Percentiles rank a stretch among this genome's conserved stretches.
phyloP scores from a whole-genome alignment of 1,140 invertebrate genomes.

The Aphelinus certus region DNA sequence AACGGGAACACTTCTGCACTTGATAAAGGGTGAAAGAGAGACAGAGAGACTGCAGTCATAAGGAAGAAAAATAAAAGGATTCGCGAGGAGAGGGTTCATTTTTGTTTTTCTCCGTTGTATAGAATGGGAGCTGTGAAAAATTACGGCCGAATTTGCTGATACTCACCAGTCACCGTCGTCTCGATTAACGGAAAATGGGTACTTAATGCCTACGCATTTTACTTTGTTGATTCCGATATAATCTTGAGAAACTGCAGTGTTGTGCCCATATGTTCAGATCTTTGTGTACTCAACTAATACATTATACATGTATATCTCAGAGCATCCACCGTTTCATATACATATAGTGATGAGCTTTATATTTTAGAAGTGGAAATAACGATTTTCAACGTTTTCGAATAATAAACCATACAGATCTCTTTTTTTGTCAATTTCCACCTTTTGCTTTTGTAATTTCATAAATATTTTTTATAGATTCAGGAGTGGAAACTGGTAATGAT shows the following conservation, averaged over 20 bases:
- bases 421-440: no score
- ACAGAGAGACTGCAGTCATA: neutral
- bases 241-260: no score
- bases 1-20: no score
- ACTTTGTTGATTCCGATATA: neutral
- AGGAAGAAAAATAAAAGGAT: neutral
- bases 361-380: no score
- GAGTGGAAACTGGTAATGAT: conserved; percentile 74
- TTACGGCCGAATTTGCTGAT: conserved; percentile 1
- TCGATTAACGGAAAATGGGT: conserved; percentile 13
- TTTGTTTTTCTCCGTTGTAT: conserved; percentile 14
- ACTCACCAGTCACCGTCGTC: neutral
- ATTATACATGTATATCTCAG: no score
- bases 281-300: no score
- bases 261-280: no score
- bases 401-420: no score
- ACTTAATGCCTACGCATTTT: neutral
- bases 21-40: neutral
- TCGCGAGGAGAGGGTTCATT: conserved; percentile 6
- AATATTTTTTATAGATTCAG: conserved; percentile 69
- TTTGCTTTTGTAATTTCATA: neutral
- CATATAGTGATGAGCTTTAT: no score
- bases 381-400: no score
- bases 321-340: no score
- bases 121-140: conserved; percentile 13